Conservation (phyloP, 1,140 invertebrate species). For the Calliopsis andreniformis region DNA sequence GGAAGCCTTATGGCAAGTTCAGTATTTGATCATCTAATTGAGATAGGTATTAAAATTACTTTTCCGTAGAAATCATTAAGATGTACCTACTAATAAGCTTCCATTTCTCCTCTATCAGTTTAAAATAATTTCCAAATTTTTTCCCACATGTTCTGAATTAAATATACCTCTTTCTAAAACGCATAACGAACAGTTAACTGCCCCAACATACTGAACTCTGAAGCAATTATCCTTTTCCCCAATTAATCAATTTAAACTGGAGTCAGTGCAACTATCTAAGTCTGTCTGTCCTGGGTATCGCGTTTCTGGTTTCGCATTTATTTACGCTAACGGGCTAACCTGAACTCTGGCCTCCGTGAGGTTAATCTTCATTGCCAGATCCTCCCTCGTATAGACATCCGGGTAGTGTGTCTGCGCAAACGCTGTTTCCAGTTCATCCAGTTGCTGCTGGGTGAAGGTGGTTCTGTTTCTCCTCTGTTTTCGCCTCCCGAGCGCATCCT, state of each 20-base stretch:
- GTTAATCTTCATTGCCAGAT: conserved; percentile 99
- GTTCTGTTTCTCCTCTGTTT: conserved; percentile 98
- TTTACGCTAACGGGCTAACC: conserved; percentile 82
- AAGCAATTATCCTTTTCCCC: neutral
- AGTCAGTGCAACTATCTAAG: neutral
- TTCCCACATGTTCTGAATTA: too few relatives aligned
- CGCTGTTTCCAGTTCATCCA: conserved; percentile 98
- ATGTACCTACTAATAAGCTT: too few relatives aligned
- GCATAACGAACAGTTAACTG: too few relatives aligned
- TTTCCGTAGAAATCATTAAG: too few relatives aligned
- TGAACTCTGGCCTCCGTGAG: conserved; percentile 98
- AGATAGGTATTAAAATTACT: too few relatives aligned
- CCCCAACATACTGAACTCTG: neutral
- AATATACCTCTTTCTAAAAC: too few relatives aligned
- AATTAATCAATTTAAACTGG: neutral
- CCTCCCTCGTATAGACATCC: conserved; percentile 98
- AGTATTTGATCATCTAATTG: too few relatives aligned
- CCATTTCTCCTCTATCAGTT: too few relatives aligned
- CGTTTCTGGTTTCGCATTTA: neutral
- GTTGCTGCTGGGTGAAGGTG: conserved; percentile 96
- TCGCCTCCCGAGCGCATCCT: conserved; percentile 97
- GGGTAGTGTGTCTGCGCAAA: conserved; percentile 99
- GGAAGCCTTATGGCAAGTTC: too few relatives aligned
- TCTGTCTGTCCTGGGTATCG: neutral
- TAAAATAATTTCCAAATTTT: too few relatives aligned